Base-by-base conservation (phyloP, 2,797 vertebrate genomes). In the Distichodus sexfasciatus region DNA sequence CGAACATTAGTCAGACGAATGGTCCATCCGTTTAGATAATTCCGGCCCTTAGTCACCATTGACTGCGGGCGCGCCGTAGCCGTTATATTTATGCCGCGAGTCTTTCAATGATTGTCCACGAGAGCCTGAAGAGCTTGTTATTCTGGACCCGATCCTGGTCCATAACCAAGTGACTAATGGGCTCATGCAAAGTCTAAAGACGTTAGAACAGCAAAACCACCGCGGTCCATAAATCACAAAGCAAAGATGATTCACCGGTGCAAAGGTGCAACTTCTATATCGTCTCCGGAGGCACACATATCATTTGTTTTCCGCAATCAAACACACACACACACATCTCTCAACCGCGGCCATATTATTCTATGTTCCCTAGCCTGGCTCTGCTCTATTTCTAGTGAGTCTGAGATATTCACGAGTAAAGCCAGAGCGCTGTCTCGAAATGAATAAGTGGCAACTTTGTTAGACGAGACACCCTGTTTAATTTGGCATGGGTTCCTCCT, bases 221-320 rank as follows among this genome's bases (percentile, higher is more conserved):
- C 44, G 29, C 31, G 9, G 4, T 5, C n/a, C 44, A 72, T 79
- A 48, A 71, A 79, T 76, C 70, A 74, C 19, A 19, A 21, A 9
- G 19, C 51, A 36, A 12, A 38, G 35, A 59, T 66, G 8, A 65
- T 71, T 60, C 26, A 15, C 31, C 35, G 55, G 15, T 24, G 35
- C 24, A 35, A 62, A 53, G 12, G 26, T 63, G 26, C 57, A 60
- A 38, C 51, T 19, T 68, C 23, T 68, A 8, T 26, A 17, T 50
- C 50, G 12, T 43, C 50, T 50, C 23, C 40, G 35, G 66, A 59
- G 66, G 50, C 4, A 2, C 21, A 15, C 44, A 35, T 12, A 55
- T 44, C 51, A 44, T 26, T 43, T 55, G 69, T 50, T 69, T 58
- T 50, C 57, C 35, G 35, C 33, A 71, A 38, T 63, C 58, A 23